Evolutionary conservation across 2,888 invertebrate species (phyloP), one percentile per base, ranked within the genome.

Genomic region (Lysandra coridon): DNA sequence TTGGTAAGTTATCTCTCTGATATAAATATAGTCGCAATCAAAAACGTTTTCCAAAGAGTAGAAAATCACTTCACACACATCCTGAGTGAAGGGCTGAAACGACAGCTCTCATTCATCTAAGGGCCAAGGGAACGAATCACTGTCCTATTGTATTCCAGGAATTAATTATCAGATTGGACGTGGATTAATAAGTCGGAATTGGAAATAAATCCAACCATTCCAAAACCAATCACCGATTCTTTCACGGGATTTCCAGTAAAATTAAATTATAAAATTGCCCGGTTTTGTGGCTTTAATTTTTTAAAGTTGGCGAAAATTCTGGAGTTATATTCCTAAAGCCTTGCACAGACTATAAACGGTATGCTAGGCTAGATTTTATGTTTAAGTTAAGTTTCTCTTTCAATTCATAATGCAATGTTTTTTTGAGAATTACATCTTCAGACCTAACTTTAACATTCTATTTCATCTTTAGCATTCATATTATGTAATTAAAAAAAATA

Each of bases 121-220:
- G 64, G 10, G 30, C 23, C n/a, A 3, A 30, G 12, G 64, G 64
- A 64, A 30, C 64, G 30, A 64, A 64, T 64, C 30, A 64, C 64
- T 64, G 12, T 30, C 30, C 64, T 64, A 64, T 64, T 30, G 64
- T 64, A 64, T 64, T 64, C 12, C 64, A 30, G 64, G 64, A 64
- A 64, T 30, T 64, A 30, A 64, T 64, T 12, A 64, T 30, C 64
- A 30, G 64, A 64, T 64, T 3, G 23, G 30, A 30, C 64, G 10
- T 30, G 64, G 64, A 64, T 64, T 64, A 64, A 64, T 64, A 30
- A 64, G 64, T 64, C 64, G 64, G 64, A 30, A 64, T 64, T 10
- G 30, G 30, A 64, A 64, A 64, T 64, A 64, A 64, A 64, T 64
- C 64, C 62, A 0, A 3, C 62, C 64, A 64, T 64, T 30, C 64